Evolutionary conservation across 2,888 invertebrate genomes (phyloP), one percentile per base, ranked within the genome.

Genomic region (Acleris sparsana): DNA sequence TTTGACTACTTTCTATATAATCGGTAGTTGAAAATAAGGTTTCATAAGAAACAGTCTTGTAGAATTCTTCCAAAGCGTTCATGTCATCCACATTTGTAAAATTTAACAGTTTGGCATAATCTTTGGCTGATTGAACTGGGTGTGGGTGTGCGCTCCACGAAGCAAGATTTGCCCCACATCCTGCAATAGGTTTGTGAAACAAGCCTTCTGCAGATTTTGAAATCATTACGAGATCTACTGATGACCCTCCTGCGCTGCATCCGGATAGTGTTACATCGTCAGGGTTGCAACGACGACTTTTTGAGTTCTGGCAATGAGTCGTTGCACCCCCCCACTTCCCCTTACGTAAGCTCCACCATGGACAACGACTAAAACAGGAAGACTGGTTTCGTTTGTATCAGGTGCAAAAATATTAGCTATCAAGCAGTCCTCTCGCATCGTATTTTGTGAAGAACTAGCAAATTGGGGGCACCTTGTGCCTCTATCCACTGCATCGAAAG

Each of bases 261-360:
- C 63, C 63, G 1, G 63, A 58, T 48, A 63, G 18, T 5, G 63
- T 63, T 3, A 63, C 39, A 25, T 63, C 52, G 13, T 58, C 17
- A 22, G 63, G 53, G 20, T 63, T 63, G 2, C 69, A 43, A 44
- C 53, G 3, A 63, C 17, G 33, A 48, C 13, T 51, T 58, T 58
- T 17, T 63, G 46, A 13, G 57, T 63, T 13, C 52, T 53, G 0
- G 44, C 63, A 17, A 63, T 46, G 5, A 46, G 57, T 9, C 33
- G 58, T 53, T 58, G 63, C 0, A 58, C 57, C 5, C 17, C 33
- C 2, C 58, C 58, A 33, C 5, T 22, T 46, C 58, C 58, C 13
- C 4, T 0, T 9, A 1, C 0, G 17, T 46, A 63, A 13, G 25
- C 58, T 4, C 63, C 63, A 6, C 63, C 63, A 29, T 63, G 63